Evolutionary conservation across 2,888 invertebrate species (phyloP).

Genomic region (Ochropacha duplaris): DNA sequence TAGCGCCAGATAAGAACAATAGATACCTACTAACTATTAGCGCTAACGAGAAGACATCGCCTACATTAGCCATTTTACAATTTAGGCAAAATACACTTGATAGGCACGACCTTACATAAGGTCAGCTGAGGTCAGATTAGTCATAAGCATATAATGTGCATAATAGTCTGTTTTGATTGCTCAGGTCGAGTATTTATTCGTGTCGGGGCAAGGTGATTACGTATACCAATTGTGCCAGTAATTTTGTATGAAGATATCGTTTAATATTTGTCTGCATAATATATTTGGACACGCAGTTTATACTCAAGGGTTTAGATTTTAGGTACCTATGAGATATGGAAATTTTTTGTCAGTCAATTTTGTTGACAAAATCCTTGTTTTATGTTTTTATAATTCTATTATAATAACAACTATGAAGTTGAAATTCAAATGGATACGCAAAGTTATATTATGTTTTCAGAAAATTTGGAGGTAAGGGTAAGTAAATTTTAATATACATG

Average conservation of each 20-base stretch:
- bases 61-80: conserved; percentile 15
- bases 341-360: neutral
- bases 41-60: conserved; percentile 7
- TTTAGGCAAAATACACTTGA: conserved; percentile 14
- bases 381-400: too few relatives aligned
- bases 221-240: neutral
- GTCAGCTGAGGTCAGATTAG: conserved; percentile 28
- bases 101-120: conserved; percentile 22
- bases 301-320: too few relatives aligned
- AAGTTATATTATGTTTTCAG: too few relatives aligned
- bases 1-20: conserved; percentile 39
- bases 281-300: neutral
- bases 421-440: conserved; percentile 35
- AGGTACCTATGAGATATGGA: neutral
- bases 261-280: neutral
- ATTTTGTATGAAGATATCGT: neutral
- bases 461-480: too few relatives aligned
- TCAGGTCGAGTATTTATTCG: conserved; percentile 18
- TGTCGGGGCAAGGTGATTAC: conserved; percentile 2
- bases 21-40: conserved; percentile 30
- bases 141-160: conserved; percentile 23
- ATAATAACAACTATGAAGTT: conserved; percentile 32
- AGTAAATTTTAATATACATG: too few relatives aligned
- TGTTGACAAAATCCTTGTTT: too few relatives aligned
- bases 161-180: conserved; percentile 33